Evolutionary conservation across 2,113 vertebrate species (phyloP).

Genomic region (Pollachius pollachius): DNA sequence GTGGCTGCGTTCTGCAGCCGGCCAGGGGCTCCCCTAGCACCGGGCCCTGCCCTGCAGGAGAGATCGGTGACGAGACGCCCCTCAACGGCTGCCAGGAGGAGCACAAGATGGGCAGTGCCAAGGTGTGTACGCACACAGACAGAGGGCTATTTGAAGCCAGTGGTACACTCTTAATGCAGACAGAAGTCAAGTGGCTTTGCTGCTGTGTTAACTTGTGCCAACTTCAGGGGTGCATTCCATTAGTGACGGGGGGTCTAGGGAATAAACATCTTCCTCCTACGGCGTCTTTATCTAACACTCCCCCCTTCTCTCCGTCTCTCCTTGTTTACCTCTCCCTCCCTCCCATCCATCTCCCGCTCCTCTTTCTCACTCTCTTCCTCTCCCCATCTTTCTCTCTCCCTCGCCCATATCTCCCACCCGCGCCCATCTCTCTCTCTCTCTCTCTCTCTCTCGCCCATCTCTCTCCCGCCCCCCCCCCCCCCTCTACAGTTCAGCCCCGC

Average conservation of each 20-base stretch:
- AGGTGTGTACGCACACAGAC: constrained; percentile 69
- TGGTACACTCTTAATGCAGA: too few species aligned
- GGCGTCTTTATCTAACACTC: too few species aligned
- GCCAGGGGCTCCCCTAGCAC: constrained; percentile 71
- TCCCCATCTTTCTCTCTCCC: not conserved
- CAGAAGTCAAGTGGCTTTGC: too few species aligned
- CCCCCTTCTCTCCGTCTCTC: not conserved
- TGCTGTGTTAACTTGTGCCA: too few species aligned
- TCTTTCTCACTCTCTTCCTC: not conserved
- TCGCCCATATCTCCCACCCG: not conserved
- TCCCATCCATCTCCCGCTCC: not conserved
- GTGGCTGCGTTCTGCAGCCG: constrained; percentile 48
- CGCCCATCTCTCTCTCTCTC: constrained; percentile 39
- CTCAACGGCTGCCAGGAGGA: constrained; percentile 84
- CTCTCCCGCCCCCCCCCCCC: not conserved
- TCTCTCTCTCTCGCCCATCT: not conserved
- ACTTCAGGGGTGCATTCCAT: too few species aligned
- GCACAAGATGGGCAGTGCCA: constrained; percentile 70
- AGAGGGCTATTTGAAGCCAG: too few species aligned
- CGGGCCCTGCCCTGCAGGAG: constrained; percentile 64
- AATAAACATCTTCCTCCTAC: too few species aligned
- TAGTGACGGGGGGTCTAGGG: too few species aligned
- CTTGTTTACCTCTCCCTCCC: not conserved
- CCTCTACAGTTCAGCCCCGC: constrained; percentile 66
- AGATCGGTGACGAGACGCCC: constrained; percentile 72